Evolutionary conservation across 2,113 vertebrate species (phyloP).

Genomic region (Lethenteron reissneri): DNA sequence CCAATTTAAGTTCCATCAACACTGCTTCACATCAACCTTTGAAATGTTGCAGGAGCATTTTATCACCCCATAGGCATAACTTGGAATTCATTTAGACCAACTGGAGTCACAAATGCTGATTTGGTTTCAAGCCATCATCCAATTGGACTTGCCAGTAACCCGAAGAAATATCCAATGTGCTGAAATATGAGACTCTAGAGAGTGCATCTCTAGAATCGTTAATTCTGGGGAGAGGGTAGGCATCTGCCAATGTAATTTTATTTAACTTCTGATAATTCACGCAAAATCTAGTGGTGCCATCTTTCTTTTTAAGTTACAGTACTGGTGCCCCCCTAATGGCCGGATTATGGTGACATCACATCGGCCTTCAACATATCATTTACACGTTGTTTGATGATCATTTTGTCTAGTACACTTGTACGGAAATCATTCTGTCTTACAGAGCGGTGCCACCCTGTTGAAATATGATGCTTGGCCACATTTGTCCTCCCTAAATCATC

Average conservation of each 20-base stretch:
- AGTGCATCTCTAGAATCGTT: background rate
- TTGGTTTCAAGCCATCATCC: background rate
- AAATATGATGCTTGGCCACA: too few relatives aligned
- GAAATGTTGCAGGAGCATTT: slow-evolving; percentile 8
- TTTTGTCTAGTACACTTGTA: too few relatives aligned
- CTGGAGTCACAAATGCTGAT: slow-evolving; percentile 8
- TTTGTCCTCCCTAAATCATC: too few relatives aligned
- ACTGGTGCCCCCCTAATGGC: too few relatives aligned
- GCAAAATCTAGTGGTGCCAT: background rate
- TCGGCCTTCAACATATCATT: too few relatives aligned
- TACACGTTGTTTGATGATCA: too few relatives aligned
- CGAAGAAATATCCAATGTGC: background rate
- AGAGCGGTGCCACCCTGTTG: too few relatives aligned
- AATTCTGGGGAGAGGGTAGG: slow-evolving; percentile 1
- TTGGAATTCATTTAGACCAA: slow-evolving; percentile 8
- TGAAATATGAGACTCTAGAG: background rate
- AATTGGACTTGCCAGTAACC: slow-evolving; percentile 11
- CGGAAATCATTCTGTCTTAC: too few relatives aligned
- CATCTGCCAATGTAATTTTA: background rate
- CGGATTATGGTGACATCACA: too few relatives aligned
- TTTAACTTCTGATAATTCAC: slow-evolving; percentile 4
- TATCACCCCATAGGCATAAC: background rate
- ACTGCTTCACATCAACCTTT: slow-evolving; percentile 6
- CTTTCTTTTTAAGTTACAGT: background rate
- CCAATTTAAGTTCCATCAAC: slow-evolving; percentile 1